Evolutionary conservation across 2,797 vertebrate species (phyloP), one percentile per base, ranked within the genome.

Genomic region (Poecile montanus): DNA sequence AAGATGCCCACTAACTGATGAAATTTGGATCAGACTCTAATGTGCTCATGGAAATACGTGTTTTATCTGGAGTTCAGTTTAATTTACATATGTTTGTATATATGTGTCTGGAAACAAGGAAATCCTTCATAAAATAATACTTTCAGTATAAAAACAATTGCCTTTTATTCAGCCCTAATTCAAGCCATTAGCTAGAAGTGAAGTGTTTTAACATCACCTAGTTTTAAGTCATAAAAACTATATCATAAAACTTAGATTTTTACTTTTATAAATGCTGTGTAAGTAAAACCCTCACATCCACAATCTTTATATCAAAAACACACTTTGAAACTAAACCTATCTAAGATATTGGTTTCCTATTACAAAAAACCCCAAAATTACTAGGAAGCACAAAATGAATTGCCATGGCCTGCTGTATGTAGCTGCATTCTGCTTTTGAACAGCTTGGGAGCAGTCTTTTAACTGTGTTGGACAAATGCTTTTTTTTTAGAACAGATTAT

Each of bases 401-500:
- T 65, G 57, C 53, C 42, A 21, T 34, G 2, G n/a, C 61, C 70
- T 77, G 17, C 44, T 62, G 17, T n/a, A 48, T 25, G 16, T 70
- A 62, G 85, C 83, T 89, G 94, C 76, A 76, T 81, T 90, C 66
- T 88, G 62, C 88, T 85, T 93, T 71, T 32, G 68, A 94, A 70
- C 81, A 53, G 62, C 85, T 93, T 93, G 85, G 84, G 94, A 96
- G 94, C 94, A 95, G 89, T 93, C 81, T 96, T 85, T 75, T 88
- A 79, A 88, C 72, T 91, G 80, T 58, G 70, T 87, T 68, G 62
- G 50, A 71, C 66, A 93, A 96, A 77, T 36, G 58, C n/a, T 71
- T 93, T 94, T 66, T 66, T 63, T 61, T 89, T 87, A 72, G 76
- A 93, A 77, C 65, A 93, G 79, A 91, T 76, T 63, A 90, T 67